These are phyloP conservation scores for Antechinus flavipes DNA, from an alignment of 2,113 vertebrate genomes.

Conservation along the genomic window DNA sequence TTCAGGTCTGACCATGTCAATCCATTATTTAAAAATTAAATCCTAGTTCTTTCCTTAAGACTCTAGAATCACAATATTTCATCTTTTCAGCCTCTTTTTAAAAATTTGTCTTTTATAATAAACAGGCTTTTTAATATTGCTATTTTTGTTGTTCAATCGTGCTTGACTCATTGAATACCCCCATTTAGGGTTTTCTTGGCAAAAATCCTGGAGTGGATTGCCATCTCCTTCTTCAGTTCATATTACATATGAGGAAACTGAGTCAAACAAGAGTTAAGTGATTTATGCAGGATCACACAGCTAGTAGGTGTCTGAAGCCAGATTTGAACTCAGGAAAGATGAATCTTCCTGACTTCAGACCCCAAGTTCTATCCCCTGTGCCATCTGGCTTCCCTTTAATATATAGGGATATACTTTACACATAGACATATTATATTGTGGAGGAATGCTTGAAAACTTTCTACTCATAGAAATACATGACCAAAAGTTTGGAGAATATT, in stretches of 20 bases:
- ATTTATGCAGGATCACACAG: neutral
- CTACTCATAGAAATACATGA: neutral
- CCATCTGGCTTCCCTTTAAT: neutral
- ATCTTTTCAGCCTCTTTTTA: neutral
- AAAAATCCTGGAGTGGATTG: neutral
- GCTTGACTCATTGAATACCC: accelerated
- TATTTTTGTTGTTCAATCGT: neutral
- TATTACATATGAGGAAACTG: too few species aligned
- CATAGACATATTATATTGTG: neutral
- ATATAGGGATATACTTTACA: neutral
- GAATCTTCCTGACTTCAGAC: neutral
- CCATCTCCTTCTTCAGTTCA: neutral
- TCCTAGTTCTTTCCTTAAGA: neutral
- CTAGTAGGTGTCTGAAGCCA: neutral
- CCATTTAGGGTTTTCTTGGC: neutral
- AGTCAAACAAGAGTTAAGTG: too few species aligned
- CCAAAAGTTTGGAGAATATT: neutral
- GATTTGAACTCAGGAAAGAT: neutral
- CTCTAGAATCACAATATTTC: neutral
- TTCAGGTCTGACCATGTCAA: neutral
- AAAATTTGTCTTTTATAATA: neutral
- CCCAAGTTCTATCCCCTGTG: neutral
- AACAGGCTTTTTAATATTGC: neutral
- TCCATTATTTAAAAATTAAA: neutral
- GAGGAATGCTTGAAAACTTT: neutral